phyloP scores from a whole-genome alignment of 2,888 invertebrate species.

The Sepioteuthis lessoniana region DNA sequence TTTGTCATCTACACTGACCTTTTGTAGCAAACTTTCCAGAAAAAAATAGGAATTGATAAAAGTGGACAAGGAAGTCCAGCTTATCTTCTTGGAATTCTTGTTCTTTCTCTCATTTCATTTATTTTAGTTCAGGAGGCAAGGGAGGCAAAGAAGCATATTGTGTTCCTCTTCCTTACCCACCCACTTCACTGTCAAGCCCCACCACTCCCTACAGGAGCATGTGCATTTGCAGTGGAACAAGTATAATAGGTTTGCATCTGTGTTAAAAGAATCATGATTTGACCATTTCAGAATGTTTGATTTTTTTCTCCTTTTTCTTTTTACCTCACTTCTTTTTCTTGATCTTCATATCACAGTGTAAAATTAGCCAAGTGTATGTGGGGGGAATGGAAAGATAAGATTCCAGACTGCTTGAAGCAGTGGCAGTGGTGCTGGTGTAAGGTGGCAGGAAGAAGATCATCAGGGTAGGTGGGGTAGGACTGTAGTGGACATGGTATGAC shows the following conservation, averaged over 20 bases:
- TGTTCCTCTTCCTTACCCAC: not conserved
- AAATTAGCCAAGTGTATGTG: not conserved
- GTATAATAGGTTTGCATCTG: conserved; percentile 33
- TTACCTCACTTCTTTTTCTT: not conserved
- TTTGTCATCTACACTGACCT: not conserved
- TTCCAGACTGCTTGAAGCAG: not conserved
- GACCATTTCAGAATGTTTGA: not conserved
- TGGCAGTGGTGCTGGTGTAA: not conserved
- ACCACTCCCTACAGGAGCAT: not conserved
- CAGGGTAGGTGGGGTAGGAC: not conserved
- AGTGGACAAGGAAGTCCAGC: not conserved
- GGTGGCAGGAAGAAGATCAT: not conserved
- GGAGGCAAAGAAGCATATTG: not conserved
- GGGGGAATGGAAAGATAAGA: not conserved
- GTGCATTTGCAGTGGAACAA: not conserved
- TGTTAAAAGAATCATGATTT: conserved; percentile 33
- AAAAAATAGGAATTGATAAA: not conserved
- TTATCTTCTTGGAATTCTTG: conserved; percentile 3
- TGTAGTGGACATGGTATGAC: not conserved
- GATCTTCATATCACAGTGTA: conserved; percentile 33
- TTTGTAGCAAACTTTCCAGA: not conserved
- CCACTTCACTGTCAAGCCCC: not conserved
- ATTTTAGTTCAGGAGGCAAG: not conserved
- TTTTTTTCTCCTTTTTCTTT: not conserved
- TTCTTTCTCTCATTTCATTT: not conserved